Evolutionary conservation across 2,888 invertebrate genomes (phyloP), one percentile per base, ranked within the genome.

Genomic region (Capitulum mitella): DNA sequence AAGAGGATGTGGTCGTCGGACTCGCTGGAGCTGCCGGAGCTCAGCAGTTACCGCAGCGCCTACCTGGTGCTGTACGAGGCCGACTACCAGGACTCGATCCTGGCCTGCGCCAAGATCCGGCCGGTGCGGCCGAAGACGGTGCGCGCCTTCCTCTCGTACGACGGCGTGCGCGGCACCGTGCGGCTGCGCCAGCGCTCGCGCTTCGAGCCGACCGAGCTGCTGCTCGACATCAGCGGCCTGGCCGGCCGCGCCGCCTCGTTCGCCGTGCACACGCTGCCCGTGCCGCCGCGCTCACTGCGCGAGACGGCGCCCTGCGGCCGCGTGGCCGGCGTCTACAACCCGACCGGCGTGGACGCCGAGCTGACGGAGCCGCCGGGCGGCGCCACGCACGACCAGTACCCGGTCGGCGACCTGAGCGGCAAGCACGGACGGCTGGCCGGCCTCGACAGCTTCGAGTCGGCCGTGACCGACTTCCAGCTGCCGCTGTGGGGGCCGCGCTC

Each of bases 331-430:
- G 87, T 94, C 64, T 95, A 90, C 84, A 94, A 97, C 87, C 97
- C 97, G 0, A 89, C 86, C 80, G 83, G 84, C 78, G 85, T 86
- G 22, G 83, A 84, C 78, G 81, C 84, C 19, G 83, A 82, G 16
- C 91, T 91, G 34, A 84, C 83, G 76, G 84, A 84, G 3, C 81
- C 81, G 40, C 82, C 85, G 2, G 85, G 84, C 3, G 89, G 90
- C 83, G 94, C 93, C 54, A 93, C 94, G 0, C 94, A 94, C 85
- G 95, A 97, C 85, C 93, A 93, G 85, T 97, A 96, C 84, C 91
- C 94, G 1, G 87, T 95, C 5, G 97, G 97, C 0, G 96, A 97
- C 84, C 86, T 97, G 22, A 92, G 93, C 78, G 95, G 95, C 34
- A 97, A 97, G 86, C 89, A 86, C 81, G 86, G 86, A n/a, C 79